Conservation (phyloP, 1,140 invertebrate genomes). For the Agrilus planipennis region DNA sequence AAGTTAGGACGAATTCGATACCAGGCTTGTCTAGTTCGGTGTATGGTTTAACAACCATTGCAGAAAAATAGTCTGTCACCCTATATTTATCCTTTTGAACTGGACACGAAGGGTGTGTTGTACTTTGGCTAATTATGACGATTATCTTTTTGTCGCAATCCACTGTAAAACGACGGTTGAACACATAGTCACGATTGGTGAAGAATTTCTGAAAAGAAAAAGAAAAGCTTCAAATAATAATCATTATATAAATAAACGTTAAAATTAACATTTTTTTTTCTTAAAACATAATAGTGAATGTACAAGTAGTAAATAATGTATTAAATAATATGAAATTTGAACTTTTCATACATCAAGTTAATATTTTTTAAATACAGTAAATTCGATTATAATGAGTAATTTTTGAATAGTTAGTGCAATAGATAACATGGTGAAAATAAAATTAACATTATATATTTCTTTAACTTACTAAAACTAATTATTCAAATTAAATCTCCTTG, state of each 20-base stretch:
- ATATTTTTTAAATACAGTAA: too few species aligned
- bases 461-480: too few species aligned
- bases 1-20: slow-evolving; percentile 72
- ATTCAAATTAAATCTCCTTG: too few species aligned
- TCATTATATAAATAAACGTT: not conserved
- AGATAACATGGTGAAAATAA: too few species aligned
- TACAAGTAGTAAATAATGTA: not conserved
- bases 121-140: slow-evolving; percentile 49
- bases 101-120: slow-evolving; percentile 47
- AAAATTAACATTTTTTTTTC: not conserved
- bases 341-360: too few species aligned
- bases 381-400: too few species aligned
- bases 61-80: slow-evolving; percentile 74
- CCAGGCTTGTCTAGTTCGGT: slow-evolving; percentile 46
- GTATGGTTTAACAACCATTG: slow-evolving; percentile 69
- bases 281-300: not conserved
- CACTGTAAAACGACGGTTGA: slow-evolving; percentile 56
- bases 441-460: too few species aligned
- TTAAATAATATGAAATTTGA: too few species aligned
- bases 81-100: slow-evolving; percentile 44
- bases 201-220: slow-evolving; percentile 53
- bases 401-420: too few species aligned
- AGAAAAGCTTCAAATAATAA: too few species aligned
- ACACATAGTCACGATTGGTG: slow-evolving; percentile 78
- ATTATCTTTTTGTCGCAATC: slow-evolving; percentile 42